phyloP scores from a whole-genome alignment of 2,888 invertebrate genomes.

The Microplitis manilae region DNA sequence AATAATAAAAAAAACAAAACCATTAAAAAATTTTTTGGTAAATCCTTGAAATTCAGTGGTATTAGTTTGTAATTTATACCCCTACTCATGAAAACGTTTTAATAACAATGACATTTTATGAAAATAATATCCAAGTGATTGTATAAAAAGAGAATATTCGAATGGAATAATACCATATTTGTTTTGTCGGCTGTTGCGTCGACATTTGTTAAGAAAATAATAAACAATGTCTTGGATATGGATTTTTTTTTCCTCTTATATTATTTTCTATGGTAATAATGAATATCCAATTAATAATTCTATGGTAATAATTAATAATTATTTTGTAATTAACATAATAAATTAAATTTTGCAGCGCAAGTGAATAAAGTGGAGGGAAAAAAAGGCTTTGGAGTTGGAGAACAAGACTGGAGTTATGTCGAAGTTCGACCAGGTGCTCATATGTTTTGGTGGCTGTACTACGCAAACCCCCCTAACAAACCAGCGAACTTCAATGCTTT shows the following conservation, averaged over 20 bases:
- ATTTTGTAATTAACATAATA: neutral
- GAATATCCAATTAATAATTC: too few relatives aligned
- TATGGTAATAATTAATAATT: neutral
- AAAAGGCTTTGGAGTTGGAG: conserved; percentile 75
- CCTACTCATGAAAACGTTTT: too few relatives aligned
- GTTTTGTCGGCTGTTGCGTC: neutral
- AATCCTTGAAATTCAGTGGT: too few relatives aligned
- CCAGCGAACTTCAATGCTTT: conserved; percentile 75
- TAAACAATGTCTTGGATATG: neutral
- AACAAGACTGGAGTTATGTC: conserved; percentile 84
- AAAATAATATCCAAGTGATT: neutral
- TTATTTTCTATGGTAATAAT: neutral
- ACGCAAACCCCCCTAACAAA: conserved; percentile 73
- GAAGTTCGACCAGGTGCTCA: conserved; percentile 82
- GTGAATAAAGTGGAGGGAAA: conserved; percentile 19
- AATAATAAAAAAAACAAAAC: neutral
- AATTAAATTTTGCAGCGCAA: neutral
- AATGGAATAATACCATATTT: neutral
- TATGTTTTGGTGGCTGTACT: conserved; percentile 92
- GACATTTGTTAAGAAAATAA: neutral
- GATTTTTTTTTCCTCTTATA: neutral
- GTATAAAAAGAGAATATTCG: neutral
- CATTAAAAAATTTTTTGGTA: too few relatives aligned
- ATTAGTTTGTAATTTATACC: too few relatives aligned
- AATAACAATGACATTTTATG: neutral